phyloP scores from a whole-genome alignment of 2,113 vertebrate species.

The Scortum barcoo region DNA sequence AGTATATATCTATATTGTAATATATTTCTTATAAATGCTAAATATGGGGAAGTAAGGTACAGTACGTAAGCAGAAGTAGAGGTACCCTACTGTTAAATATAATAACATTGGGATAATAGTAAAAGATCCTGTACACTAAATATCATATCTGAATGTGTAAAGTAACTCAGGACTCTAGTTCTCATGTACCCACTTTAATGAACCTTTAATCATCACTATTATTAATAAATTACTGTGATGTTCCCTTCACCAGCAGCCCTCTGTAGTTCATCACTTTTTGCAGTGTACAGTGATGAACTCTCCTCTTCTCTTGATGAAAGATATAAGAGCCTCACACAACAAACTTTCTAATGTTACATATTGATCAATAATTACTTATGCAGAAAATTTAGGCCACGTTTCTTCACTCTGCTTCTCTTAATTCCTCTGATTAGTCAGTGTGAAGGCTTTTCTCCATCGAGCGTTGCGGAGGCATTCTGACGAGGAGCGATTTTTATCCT shows the following conservation, averaged over 20 bases:
- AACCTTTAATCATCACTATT: neutral
- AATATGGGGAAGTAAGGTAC: neutral
- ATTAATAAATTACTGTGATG: too few relatives aligned
- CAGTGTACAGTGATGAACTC: conserved; percentile 39
- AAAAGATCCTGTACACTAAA: neutral
- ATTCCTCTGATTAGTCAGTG: conserved; percentile 68
- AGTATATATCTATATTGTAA: too few relatives aligned
- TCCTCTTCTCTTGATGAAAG: conserved; percentile 55
- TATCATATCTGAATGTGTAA: neutral
- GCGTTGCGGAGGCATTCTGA: conserved; percentile 22
- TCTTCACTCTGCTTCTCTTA: conserved; percentile 44
- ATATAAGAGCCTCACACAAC: conserved; percentile 45
- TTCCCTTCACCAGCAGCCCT: neutral
- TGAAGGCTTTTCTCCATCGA: conserved; percentile 58
- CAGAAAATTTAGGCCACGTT: conserved; percentile 56
- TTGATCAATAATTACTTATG: conserved; percentile 74
- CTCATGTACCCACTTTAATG: neutral
- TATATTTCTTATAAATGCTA: too few relatives aligned
- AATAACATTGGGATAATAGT: too few relatives aligned
- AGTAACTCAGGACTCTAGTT: neutral
- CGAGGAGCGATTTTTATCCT: conserved; percentile 9
- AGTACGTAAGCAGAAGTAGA: neutral
- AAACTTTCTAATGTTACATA: conserved; percentile 72
- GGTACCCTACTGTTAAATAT: neutral
- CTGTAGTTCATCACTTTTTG: conserved; percentile 23